These are phyloP conservation scores for Agrochola circellaris DNA, from an alignment of 2,888 invertebrate species.

Conservation along the genomic window DNA sequence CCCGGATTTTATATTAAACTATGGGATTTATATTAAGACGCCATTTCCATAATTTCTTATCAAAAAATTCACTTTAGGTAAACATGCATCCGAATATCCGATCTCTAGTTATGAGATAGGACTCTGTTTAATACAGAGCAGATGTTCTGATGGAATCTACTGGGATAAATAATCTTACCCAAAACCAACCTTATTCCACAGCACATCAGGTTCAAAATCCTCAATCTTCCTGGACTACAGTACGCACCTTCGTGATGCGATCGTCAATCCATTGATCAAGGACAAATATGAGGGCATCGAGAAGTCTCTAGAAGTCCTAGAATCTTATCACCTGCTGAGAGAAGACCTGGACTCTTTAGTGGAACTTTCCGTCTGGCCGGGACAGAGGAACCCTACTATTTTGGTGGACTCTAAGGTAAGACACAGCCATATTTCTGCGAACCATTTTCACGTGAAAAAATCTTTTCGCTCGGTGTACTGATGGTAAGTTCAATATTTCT, in stretches of 20 bases:
- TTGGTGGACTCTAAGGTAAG: conserved; percentile 93
- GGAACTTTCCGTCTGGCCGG: conserved; percentile 96
- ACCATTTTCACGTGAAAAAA: neutral
- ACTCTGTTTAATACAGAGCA: neutral
- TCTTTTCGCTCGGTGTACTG: too few relatives aligned
- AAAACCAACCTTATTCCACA: conserved; percentile 75
- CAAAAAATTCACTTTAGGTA: too few relatives aligned
- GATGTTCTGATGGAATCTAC: neutral
- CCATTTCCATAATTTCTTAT: too few relatives aligned
- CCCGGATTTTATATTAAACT: too few relatives aligned
- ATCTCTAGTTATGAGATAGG: neutral
- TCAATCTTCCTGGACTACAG: conserved; percentile 97
- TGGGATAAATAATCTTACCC: neutral
- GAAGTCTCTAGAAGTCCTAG: conserved; percentile 93
- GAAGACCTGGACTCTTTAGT: conserved; percentile 97
- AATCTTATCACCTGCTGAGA: conserved; percentile 95
- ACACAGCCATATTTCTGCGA: neutral
- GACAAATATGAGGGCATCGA: conserved; percentile 93
- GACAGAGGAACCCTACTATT: conserved; percentile 94
- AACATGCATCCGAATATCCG: too few relatives aligned
- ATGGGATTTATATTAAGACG: too few relatives aligned
- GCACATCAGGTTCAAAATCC: conserved; percentile 95
- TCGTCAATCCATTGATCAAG: conserved; percentile 94
- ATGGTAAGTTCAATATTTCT: too few relatives aligned
- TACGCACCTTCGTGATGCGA: conserved; percentile 93